A percentile compares a stretch with the other conserved stretches of the same genome.
Evolutionary conservation across 2,888 invertebrate genomes (phyloP).

Genomic region (Acronicta aceris): DNA sequence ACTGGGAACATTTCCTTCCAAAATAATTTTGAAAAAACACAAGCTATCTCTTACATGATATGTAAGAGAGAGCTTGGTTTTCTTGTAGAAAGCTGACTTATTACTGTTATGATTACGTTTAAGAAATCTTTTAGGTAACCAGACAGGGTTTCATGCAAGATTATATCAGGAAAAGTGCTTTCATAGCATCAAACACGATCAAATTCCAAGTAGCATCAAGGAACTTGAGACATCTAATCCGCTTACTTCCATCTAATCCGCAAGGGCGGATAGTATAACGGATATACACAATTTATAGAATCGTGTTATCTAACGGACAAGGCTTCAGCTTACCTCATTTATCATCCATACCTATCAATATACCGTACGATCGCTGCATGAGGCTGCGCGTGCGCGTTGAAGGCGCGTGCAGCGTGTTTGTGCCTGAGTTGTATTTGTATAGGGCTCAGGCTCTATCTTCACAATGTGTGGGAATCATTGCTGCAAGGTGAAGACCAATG

Average conservation of each 20-base stretch:
- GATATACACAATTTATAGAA: conserved; percentile 48
- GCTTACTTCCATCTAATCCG: conserved; percentile 37
- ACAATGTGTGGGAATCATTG: not conserved
- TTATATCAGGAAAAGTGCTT: conserved; percentile 1
- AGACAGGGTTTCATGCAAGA: not conserved
- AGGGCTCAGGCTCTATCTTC: not conserved
- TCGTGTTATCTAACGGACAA: conserved; percentile 53
- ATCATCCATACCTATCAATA: conserved; percentile 52
- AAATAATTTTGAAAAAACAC: too few species aligned
- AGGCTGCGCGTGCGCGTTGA: conserved; percentile 23
- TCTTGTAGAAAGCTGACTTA: too few species aligned
- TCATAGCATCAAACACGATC: not conserved
- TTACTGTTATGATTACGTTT: too few species aligned
- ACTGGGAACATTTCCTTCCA: too few species aligned
- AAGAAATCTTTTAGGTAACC: too few species aligned
- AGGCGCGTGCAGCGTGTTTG: conserved; percentile 28
- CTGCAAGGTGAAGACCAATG: too few species aligned
- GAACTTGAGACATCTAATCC: conserved; percentile 25
- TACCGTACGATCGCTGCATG: conserved; percentile 40
- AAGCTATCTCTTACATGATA: too few species aligned
- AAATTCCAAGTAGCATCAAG: conserved; percentile 24
- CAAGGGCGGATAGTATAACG: conserved; percentile 45
- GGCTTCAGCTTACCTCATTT: conserved; percentile 51
- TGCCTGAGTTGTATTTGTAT: not conserved
- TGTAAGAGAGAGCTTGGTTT: too few species aligned